Percentiles rank a stretch among this genome's conserved stretches.
Evolutionary conservation across 2,888 invertebrate genomes (phyloP).

Genomic region (Idaea biselata): DNA sequence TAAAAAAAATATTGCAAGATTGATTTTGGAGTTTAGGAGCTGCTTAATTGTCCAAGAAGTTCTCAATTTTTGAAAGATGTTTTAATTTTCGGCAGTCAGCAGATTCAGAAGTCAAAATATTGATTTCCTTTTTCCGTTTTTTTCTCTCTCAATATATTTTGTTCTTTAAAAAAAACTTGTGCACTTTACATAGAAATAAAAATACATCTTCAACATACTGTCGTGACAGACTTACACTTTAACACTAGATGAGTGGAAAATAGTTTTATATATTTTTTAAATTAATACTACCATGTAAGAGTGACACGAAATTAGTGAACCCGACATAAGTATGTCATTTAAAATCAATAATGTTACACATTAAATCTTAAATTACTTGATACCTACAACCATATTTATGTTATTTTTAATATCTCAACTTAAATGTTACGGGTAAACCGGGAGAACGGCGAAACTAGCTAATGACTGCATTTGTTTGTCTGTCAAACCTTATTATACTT

Average conservation of each 20-base stretch:
- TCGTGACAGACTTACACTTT: background rate
- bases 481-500: no score
- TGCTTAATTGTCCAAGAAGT: no score
- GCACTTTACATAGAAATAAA: no score
- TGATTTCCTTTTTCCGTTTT: no score
- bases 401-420: constrained; percentile 8
- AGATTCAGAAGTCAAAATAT: no score
- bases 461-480: background rate
- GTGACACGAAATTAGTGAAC: constrained; percentile 32
- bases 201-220: background rate
- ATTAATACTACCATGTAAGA: constrained; percentile 13
- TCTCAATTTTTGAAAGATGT: no score
- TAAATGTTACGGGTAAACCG: constrained; percentile 5
- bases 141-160: no score
- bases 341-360: constrained; percentile 28
- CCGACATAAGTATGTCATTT: constrained; percentile 28
- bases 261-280: constrained; percentile 16
- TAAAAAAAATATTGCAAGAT: no score
- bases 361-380: constrained; percentile 17
- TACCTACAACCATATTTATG: constrained; percentile 8
- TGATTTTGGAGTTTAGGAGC: no score
- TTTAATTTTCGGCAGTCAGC: no score
- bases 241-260: constrained; percentile 2
- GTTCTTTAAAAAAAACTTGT: no score
- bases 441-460: background rate